Percentiles rank a stretch among this genome's conserved stretches.
Evolutionary conservation across 53 echinoderm and acorn worm species (phyloP).

Genomic region (Henricia sp.): DNA sequence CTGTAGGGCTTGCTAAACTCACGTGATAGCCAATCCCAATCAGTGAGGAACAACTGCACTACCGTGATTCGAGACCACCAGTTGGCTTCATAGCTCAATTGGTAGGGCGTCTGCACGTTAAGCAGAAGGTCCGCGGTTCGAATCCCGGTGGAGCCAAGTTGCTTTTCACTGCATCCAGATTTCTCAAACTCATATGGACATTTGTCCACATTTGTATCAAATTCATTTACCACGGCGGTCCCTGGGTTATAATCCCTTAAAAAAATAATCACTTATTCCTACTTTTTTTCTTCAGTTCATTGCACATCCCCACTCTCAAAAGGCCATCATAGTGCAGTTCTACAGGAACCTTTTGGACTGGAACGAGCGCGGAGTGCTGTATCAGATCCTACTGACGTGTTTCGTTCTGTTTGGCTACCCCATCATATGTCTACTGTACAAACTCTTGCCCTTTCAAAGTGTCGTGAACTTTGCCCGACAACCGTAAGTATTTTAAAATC

Average conservation of each 20-base stretch:
- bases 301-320: constrained; percentile 81
- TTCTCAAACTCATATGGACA: not conserved
- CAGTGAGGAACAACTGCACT: too few species aligned
- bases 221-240: not conserved
- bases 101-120: not conserved
- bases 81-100: too few species aligned
- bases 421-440: constrained; percentile 45
- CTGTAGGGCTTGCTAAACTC: too few species aligned
- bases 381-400: constrained; percentile 28
- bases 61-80: too few species aligned
- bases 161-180: not conserved
- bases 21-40: too few species aligned
- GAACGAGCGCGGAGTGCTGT: constrained; percentile 47
- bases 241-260: not conserved
- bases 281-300: constrained; percentile 66
- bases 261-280: too few species aligned
- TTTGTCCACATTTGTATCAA: not conserved
- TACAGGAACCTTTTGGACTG: constrained; percentile 65
- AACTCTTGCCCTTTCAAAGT: constrained; percentile 5
- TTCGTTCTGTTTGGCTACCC: constrained; percentile 51
- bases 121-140: not conserved
- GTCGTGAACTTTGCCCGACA: constrained; percentile 24
- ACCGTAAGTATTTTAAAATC: constrained; percentile 51
- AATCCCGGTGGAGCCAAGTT: not conserved
- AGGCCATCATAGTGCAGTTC: constrained; percentile 72